Conservation (phyloP, 2,113 vertebrate genomes). For the Carollia perspicillata region DNA sequence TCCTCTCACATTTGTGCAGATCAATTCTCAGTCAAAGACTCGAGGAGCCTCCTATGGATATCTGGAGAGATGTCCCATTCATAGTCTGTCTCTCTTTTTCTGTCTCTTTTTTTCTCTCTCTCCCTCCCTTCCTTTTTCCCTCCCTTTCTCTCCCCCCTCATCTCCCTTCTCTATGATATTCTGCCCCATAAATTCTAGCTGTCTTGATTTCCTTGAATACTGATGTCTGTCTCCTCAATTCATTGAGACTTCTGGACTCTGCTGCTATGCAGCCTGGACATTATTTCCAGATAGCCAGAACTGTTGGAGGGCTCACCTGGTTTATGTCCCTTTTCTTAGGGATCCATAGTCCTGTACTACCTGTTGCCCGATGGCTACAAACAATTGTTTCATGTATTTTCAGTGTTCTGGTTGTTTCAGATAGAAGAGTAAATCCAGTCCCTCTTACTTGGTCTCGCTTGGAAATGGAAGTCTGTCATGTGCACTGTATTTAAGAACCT, state of each 20-base stretch:
- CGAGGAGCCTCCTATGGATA: neutral
- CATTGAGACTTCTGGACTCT: neutral
- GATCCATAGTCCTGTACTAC: neutral
- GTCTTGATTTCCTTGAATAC: neutral
- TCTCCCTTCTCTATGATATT: neutral
- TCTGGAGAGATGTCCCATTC: neutral
- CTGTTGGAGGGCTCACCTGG: neutral
- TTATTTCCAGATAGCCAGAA: neutral
- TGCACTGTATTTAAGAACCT: neutral
- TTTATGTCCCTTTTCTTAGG: neutral
- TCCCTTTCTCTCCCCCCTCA: neutral
- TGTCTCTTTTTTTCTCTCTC: neutral
- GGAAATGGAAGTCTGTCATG: neutral
- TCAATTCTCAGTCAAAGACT: neutral
- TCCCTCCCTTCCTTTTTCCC: neutral
- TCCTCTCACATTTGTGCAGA: neutral
- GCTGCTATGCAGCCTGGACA: neutral
- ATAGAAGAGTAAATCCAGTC: neutral
- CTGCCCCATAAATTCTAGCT: neutral
- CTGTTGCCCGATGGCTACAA: neutral
- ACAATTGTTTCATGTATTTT: neutral
- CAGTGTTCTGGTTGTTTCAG: neutral
- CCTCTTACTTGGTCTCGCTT: neutral
- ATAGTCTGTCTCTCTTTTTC: neutral
- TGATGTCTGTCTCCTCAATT: neutral